Conservation (phyloP, 1,140 invertebrate species). For the Drosophila athabasca region DNA sequence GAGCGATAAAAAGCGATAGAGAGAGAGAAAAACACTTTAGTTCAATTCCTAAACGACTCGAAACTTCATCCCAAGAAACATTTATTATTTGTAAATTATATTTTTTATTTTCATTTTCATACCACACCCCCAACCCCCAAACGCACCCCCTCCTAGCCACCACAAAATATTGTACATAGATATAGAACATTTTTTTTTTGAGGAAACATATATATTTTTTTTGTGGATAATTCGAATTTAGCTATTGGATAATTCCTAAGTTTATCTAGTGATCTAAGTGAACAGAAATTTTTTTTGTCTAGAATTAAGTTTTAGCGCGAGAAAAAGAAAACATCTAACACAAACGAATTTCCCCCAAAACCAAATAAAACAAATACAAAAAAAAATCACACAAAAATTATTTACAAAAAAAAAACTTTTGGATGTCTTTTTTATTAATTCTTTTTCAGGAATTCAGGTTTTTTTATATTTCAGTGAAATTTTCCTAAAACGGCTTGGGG, state of each 20-base stretch:
- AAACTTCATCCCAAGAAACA: no score
- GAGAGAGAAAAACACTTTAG: no score
- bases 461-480: no score
- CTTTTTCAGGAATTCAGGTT: neutral
- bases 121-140: no score
- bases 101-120: no score
- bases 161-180: no score
- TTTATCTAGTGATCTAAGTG: slow-evolving; percentile 71
- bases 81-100: no score
- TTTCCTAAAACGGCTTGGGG: no score
- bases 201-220: slow-evolving; percentile 42
- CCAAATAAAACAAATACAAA: slow-evolving; percentile 57
- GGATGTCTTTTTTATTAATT: no score
- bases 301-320: slow-evolving; percentile 75
- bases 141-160: no score
- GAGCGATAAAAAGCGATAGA: neutral
- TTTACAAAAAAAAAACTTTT: slow-evolving; percentile 51
- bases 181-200: slow-evolving; percentile 17
- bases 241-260: slow-evolving; percentile 72
- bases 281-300: slow-evolving; percentile 72
- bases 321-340: slow-evolving; percentile 60
- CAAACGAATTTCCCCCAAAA: slow-evolving; percentile 75
- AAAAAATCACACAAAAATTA: slow-evolving; percentile 57
- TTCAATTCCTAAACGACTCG: no score
- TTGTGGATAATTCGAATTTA: slow-evolving; percentile 71